Base-by-base conservation (phyloP, 2,797 vertebrate species). In the Arctocebus calabarensis region DNA sequence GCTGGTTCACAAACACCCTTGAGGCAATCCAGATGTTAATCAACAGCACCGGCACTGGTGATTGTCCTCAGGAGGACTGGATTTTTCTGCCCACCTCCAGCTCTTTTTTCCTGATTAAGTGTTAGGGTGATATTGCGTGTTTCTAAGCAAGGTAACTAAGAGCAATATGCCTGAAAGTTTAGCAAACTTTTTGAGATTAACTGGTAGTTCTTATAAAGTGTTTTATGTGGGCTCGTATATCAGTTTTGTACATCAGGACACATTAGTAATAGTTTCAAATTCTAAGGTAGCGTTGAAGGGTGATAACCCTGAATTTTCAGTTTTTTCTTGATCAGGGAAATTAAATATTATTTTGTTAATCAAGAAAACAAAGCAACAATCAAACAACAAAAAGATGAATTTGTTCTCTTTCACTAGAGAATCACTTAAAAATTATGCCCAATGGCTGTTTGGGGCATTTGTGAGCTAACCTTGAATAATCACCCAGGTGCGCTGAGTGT, bases 1-100 rank as follows among this genome's bases (percentile, higher is more conserved):
- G 97, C 97, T 98, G 97, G 94, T 97, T 95, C 96, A 70, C 96
- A 97, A 98, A 95, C 96, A 97, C 37, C 52, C 64, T 96, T 97
- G 96, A 97, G 94, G 97, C 97, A 96, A 98, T 97, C 97, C 96
- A 98, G 97, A 98, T 97, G 97, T 97, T 97, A 98, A 98, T 98
- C 88, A 85, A 62, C 68, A 86, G 71, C 5, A 73, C 75, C n/a
- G 13, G 27, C n/a, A 48, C 48, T 73, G 71, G 32, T 22, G 64
- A 73, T 61, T 97, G 92, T 88, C 88, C 98, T 95, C 94, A 14
- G 20, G 94, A 95, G 95, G 93, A 64, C 84, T 82, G 29, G 81
- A 75, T 86, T 87, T 97, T 95, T 89, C 96, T 97, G 82, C 59
- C 90, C 84, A 95, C 92, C 91, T 96, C 91, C 66, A 71, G 55